Evolutionary conservation across 2,797 vertebrate genomes (phyloP).

Genomic region (Pteropus rufus): DNA sequence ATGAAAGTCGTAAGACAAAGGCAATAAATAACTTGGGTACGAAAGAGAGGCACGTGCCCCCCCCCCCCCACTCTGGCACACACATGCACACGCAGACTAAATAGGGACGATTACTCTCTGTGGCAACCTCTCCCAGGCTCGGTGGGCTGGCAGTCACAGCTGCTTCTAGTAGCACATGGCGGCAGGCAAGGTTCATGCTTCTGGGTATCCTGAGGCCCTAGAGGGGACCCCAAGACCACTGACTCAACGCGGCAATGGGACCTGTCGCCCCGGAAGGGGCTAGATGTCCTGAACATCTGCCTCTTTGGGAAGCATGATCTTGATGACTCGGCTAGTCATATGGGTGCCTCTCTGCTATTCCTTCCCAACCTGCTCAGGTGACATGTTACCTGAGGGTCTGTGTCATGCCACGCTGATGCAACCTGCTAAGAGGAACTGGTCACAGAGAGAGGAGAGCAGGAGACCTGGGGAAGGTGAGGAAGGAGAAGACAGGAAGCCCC

Average conservation of each 20-base stretch:
- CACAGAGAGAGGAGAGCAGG: not conserved
- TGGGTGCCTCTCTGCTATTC: not conserved
- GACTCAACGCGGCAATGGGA: not conserved
- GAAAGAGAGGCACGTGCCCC: not conserved
- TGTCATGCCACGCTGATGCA: not conserved
- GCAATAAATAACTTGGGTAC: conserved; percentile 58
- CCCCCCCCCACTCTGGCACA: not conserved
- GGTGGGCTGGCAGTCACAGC: not conserved
- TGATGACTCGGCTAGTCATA: not conserved
- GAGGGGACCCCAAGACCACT: not conserved
- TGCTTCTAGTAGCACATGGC: not conserved
- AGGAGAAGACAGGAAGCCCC: not conserved
- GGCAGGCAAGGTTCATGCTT: not conserved
- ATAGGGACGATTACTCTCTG: conserved; percentile 11
- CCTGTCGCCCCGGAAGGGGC: not conserved
- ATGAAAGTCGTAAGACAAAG: conserved; percentile 53
- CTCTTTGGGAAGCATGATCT: not conserved
- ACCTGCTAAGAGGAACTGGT: conserved; percentile 1
- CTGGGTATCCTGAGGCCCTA: not conserved
- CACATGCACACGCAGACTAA: not conserved
- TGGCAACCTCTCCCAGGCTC: not conserved
- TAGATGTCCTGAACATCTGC: not conserved
- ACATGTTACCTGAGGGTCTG: not conserved
- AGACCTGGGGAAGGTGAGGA: not conserved
- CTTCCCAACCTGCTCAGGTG: not conserved